phyloP scores from a whole-genome alignment of 2,888 invertebrate species.

The Drosophila greeni region DNA sequence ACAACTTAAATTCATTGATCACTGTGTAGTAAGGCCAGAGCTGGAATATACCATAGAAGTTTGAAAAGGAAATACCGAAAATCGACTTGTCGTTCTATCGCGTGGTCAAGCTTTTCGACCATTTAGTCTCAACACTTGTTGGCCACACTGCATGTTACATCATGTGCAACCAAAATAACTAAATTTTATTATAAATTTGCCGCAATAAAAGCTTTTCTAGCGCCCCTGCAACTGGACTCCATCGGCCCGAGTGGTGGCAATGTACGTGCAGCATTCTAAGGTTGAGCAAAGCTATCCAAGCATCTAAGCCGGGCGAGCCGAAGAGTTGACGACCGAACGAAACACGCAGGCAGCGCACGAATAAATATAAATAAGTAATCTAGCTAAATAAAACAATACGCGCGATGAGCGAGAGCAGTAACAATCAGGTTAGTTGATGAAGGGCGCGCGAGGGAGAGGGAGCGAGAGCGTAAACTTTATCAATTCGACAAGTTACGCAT shows the following conservation, averaged over 20 bases:
- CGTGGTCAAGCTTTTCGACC: neutral
- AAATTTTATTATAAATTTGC: conserved; percentile 19
- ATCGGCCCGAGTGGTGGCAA: conserved; percentile 6
- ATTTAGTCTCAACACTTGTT: neutral
- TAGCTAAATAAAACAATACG: conserved; percentile 39
- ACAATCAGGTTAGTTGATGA: conserved; percentile 67
- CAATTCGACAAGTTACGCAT: conserved; percentile 26
- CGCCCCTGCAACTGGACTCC: conserved; percentile 13
- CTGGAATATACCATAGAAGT: neutral
- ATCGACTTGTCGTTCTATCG: neutral
- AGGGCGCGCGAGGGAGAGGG: neutral
- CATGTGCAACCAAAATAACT: conserved; percentile 25
- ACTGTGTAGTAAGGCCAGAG: neutral
- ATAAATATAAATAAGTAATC: conserved; percentile 52
- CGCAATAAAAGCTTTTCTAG: conserved; percentile 13
- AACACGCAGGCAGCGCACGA: conserved; percentile 14
- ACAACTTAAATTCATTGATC: neutral
- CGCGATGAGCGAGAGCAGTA: conserved; percentile 63
- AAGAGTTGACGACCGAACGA: neutral
- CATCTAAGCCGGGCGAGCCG: conserved; percentile 8
- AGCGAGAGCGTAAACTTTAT: conserved; percentile 5
- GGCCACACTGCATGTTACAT: conserved; percentile 27
- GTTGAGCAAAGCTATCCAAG: conserved; percentile 2
- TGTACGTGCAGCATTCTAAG: conserved; percentile 16
- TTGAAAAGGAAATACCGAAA: neutral